Evolutionary conservation across 2,113 vertebrate species (phyloP), one percentile per base, ranked within the genome.

Genomic region (Oreochromis tanganicae): DNA sequence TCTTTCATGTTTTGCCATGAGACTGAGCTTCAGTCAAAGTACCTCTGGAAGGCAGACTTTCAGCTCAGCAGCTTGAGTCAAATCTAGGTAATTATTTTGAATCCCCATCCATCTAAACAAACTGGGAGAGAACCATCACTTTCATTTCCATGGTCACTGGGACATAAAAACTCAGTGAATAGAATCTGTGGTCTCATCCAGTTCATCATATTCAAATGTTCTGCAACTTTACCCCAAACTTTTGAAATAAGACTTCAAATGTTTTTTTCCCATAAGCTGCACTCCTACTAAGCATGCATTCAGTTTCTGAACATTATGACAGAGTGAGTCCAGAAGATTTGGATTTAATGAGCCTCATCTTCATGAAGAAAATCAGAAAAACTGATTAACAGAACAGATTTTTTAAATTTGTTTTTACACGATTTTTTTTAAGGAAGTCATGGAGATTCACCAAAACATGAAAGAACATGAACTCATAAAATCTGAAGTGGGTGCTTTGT

Each of bases 381-480:
- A 21, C 21, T 21, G 21, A 21, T 21, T 21, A 21, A 21, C 21
- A 21, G 21, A 21, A 21, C 21, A 21, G 2, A 21, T 21, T 21
- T 21, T 21, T 21, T 21, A 21, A 21, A 21, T 21, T 21, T 21
- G 21, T 21, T 21, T 27, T 5, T 2, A 0, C 21, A 21, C 2
- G 21, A 21, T 21, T 48, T 48, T 17, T 27, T 56, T 27, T 57
- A 27, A 14, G 1, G 4, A 0, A 56, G 0, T 52, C 50, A 0
- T 3, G 24, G 24, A 57, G 55, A 27, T 29, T 57, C 13, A 29
- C 0, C 56, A 57, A 27, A 24, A 55, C 16, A 50, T 4, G 11
- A 56, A 11, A 24, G 0, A 24, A 3, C 54, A 56, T 56, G 0
- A 56, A 56, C 1, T 24, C 21, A 56, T 56, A 24, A 56, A 11